phyloP scores from a whole-genome alignment of 2,888 invertebrate species.

The Hanleya hanleyi region DNA sequence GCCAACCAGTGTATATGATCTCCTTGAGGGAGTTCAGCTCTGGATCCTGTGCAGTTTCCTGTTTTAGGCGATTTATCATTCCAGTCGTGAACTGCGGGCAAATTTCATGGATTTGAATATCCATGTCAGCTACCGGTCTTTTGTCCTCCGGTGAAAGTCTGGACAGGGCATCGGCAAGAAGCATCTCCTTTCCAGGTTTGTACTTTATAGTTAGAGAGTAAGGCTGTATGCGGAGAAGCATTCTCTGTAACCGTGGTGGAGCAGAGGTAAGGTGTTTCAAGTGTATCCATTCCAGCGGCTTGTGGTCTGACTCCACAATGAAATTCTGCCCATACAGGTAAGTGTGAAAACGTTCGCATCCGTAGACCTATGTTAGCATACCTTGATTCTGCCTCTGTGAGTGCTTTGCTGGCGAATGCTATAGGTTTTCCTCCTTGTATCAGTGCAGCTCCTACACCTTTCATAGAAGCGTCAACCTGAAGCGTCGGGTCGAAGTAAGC shows the following conservation, averaged over 20 bases:
- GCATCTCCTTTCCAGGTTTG: constrained; percentile 33
- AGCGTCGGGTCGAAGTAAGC: constrained; percentile 22
- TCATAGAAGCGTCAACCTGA: constrained; percentile 21
- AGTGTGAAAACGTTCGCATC: constrained; percentile 26
- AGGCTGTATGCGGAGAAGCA: constrained; percentile 32
- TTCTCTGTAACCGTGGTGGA: constrained; percentile 30
- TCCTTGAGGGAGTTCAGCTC: constrained; percentile 18
- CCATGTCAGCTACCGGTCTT: constrained; percentile 12
- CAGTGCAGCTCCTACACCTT: constrained; percentile 32
- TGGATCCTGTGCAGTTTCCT: constrained; percentile 10
- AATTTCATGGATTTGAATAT: constrained; percentile 20
- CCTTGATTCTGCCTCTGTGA: constrained; percentile 22
- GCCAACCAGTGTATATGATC: constrained; percentile 24
- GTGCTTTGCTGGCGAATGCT: constrained; percentile 25
- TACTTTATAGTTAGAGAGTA: constrained; percentile 31
- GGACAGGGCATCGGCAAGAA: constrained; percentile 33
- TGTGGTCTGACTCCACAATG: constrained; percentile 25
- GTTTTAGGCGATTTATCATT: background rate
- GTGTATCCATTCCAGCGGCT: constrained; percentile 30
- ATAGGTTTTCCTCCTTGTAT: constrained; percentile 28
- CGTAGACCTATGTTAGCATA: constrained; percentile 38
- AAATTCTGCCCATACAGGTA: constrained; percentile 26
- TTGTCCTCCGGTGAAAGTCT: background rate
- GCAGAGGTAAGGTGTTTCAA: constrained; percentile 22
- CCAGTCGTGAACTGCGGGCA: background rate